A percentile compares a stretch with the other conserved stretches of the same genome.
Conservation (phyloP, 2,797 vertebrate species). For the Smutsia gigantea region DNA sequence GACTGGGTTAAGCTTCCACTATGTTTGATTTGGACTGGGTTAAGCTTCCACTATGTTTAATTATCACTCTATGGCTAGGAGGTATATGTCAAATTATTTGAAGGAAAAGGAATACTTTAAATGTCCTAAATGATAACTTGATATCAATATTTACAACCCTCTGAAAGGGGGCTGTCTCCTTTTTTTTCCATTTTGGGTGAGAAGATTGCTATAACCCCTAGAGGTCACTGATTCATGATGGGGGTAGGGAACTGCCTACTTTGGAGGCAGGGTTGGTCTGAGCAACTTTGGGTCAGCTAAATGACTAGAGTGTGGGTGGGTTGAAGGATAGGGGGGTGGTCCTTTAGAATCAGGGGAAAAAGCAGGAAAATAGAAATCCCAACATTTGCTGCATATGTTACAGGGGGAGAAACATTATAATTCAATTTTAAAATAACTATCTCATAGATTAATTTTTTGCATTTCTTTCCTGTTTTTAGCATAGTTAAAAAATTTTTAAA, state of each 20-base stretch:
- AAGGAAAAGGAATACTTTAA: conserved; percentile 10
- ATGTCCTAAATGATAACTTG: background rate
- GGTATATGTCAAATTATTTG: conserved; percentile 7
- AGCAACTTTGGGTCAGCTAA: background rate
- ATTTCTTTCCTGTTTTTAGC: conserved; percentile 10
- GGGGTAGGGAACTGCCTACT: background rate
- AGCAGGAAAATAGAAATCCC: conserved; percentile 4
- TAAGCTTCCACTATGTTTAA: background rate
- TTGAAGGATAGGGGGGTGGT: background rate
- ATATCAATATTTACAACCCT: background rate
- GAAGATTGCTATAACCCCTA: background rate
- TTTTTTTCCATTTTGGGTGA: background rate
- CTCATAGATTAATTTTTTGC: conserved; percentile 1
- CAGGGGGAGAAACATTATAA: background rate
- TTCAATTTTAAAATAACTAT: conserved; percentile 16
- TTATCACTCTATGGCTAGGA: background rate
- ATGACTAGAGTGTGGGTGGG: background rate
- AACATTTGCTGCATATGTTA: background rate
- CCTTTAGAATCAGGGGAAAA: background rate
- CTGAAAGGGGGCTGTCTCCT: background rate
- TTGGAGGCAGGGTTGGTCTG: background rate
- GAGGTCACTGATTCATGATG: background rate
- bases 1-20: background rate
- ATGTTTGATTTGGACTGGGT: background rate
- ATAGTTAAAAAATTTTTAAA: background rate